These are phyloP conservation scores for Hermodice carunculata DNA, from an alignment of 2,888 invertebrate species.

Conservation along the genomic window DNA sequence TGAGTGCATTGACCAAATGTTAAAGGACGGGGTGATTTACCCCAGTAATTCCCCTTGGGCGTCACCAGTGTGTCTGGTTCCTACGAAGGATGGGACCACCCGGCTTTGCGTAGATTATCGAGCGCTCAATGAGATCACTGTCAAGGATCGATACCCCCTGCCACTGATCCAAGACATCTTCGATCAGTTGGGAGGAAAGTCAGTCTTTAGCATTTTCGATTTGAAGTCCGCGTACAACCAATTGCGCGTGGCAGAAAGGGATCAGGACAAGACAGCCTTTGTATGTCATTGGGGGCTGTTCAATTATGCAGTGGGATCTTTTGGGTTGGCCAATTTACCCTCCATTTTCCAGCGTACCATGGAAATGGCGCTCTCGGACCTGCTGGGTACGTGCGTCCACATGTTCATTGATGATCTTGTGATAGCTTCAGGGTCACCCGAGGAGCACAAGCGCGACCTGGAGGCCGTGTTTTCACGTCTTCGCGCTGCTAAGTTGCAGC, in stretches of 20 bases:
- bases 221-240: slow-evolving; percentile 28
- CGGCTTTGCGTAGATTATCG: slow-evolving; percentile 35
- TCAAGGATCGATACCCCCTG: slow-evolving; percentile 25
- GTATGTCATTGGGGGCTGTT: slow-evolving; percentile 18
- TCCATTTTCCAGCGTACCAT: slow-evolving; percentile 26
- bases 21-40: not conserved
- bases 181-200: slow-evolving; percentile 28
- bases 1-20: not conserved
- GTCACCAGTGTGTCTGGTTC: slow-evolving; percentile 3
- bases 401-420: slow-evolving; percentile 36
- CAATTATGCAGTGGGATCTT: slow-evolving; percentile 26
- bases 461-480: too few relatives aligned
- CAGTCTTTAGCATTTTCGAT: slow-evolving; percentile 26
- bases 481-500: too few relatives aligned
- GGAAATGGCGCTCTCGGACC: slow-evolving; percentile 11
- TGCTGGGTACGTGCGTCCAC: slow-evolving; percentile 6
- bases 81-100: not conserved
- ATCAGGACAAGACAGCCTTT: slow-evolving; percentile 30
- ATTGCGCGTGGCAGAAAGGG: slow-evolving; percentile 13
- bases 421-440: too few relatives aligned
- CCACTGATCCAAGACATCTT: slow-evolving; percentile 34
- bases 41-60: slow-evolving; percentile 16
- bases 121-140: slow-evolving; percentile 19
- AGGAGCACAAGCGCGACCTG: too few relatives aligned
- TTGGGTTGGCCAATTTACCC: slow-evolving; percentile 34